Evolutionary conservation across 2,113 vertebrate genomes (phyloP).

Genomic region (Odontophorus gujanensis): DNA sequence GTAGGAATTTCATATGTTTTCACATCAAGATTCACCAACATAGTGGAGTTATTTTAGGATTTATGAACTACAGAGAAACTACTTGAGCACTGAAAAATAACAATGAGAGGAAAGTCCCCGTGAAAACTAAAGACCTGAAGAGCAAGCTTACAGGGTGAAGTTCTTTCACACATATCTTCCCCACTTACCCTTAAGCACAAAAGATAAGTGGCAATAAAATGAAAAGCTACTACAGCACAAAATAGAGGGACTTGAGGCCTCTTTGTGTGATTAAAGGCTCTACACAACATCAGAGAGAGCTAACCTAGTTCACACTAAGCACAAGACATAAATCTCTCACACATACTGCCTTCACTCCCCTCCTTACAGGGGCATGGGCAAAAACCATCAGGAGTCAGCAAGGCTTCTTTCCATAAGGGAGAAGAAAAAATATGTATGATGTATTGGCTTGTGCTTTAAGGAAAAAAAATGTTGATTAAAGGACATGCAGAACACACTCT

Average conservation of each 20-base stretch:
- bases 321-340: background rate
- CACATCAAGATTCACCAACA: background rate
- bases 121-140: accelerated
- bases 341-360: background rate
- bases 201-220: background rate
- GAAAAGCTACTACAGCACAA: accelerated
- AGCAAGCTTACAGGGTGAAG: accelerated
- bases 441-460: background rate
- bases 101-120: accelerated
- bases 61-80: background rate
- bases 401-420: background rate
- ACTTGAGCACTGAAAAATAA: background rate
- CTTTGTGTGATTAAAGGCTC: accelerated
- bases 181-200: accelerated
- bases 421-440: background rate
- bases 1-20: background rate
- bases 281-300: accelerated
- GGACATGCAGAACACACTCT: accelerated
- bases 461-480: background rate
- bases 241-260: accelerated
- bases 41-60: background rate
- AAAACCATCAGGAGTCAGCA: background rate
- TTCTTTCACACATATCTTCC: background rate
- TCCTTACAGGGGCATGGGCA: background rate
- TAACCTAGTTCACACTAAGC: background rate